Evolutionary conservation across 2,797 vertebrate genomes (phyloP), one percentile per base, ranked within the genome.

Genomic region (Melopsittacus undulatus): DNA sequence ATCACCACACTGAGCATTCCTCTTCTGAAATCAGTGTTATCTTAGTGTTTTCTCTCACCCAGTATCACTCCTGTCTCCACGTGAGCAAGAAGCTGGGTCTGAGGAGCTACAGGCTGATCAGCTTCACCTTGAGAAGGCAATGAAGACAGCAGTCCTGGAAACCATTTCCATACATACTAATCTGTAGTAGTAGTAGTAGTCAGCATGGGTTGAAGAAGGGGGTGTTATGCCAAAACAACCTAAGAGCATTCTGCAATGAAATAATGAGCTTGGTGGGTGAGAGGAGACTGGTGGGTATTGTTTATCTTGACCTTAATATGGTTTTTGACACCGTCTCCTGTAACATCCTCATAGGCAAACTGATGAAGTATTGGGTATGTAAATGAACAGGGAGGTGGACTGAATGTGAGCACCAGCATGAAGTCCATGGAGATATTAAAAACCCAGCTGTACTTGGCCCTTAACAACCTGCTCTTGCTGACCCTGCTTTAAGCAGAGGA

Each of bases 241-340:
- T 12, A 66, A 80, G 29, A 56, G 10, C 8, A 3, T 52, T 79
- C 32, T 43, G 6, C 18, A 57, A 30, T 20, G 49, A 59, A 87
- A 45, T 27, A 0, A 43, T 1, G 14, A 78, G 7, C 29, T 82
- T 0, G 0, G 30, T 68, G 40, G 14, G n/a, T 77, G n/a, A 67
- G 14, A 11, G 34, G 6, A 90, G 21, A 63, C 19, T 13, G 23
- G 34, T 26, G 15, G 23, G 17, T 36, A 17, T 17, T 24, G 56
- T 34, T 57, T 11, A 36, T 8, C 15, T 59, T 26, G 23, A 17
- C 56, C 56, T 59, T 59, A 36, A 17, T n/a, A 36, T 12, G 59
- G 10, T 27, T 78, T 90, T 85, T 66, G 40, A 46, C 24, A 23
- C 11, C 20, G 30, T 59, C 36, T 70, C 24, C 24, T 83, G 36